Base-by-base conservation (phyloP, 2,797 vertebrate species). In the Eupleurogrammus muticus region DNA sequence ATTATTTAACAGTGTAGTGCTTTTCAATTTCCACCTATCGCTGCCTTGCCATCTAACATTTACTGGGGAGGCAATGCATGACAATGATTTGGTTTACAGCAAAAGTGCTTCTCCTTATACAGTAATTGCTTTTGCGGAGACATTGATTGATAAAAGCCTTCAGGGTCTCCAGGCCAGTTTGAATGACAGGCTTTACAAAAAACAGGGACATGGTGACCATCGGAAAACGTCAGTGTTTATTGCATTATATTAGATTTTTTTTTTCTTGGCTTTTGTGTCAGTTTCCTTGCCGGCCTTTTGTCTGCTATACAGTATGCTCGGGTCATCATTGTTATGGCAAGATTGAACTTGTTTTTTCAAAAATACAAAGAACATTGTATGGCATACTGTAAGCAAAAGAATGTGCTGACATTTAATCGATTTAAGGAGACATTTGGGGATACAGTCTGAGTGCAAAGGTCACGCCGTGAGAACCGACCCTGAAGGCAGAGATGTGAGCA, bases 21-120 rank as follows among this genome's bases (percentile, higher is more conserved):
- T 62, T 86, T 85, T 81, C 79, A 71, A 70, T 86, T 70, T 77
- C 71, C 52, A 60, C 66, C 77, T 80, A 65, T 64, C 76, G 74
- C 73, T 47, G 61, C 64, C 40, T 44, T 7, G 16, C 40, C 40
- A 44, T 44, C 40, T 52, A 71, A 70, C 72, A 66, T 79, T 80
- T 75, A 74, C 66, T 56, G 24, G 36, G n/a, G 64, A 84, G 71
- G 83, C 52, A 70, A 71, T 17, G 44, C 71, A 80, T 53, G 66
- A 63, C 58, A 76, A 86, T 83, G 52, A 88, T 84, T 83, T 80
- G 65, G 38, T 81, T 80, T 81, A 73, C 52, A 75, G 77, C 71
- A 80, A 12, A 77, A 80, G 64, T 70, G 76, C 73, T 77, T 77
- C 59, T 74, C 44, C 58, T 82, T 48, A 61, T 82, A 28, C 28